Percentiles rank a stretch among this genome's conserved stretches.
Evolutionary conservation across 2,113 vertebrate species (phyloP).

Genomic region (Dinomys branickii): DNA sequence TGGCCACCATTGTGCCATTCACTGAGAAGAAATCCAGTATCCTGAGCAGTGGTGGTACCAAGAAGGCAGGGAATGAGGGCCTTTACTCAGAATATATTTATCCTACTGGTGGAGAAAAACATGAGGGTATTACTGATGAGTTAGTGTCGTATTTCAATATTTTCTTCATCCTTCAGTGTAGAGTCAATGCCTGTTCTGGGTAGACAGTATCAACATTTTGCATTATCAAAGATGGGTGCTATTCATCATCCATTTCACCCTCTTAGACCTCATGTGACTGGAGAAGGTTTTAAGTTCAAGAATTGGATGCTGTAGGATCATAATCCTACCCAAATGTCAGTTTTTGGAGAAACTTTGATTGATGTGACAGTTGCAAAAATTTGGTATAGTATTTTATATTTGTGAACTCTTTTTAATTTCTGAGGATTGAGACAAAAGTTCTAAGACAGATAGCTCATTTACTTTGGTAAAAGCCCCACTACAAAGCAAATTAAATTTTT

Average conservation of each 20-base stretch:
- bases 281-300: constrained; percentile 20
- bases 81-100: not conserved
- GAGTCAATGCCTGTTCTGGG: not conserved
- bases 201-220: not conserved
- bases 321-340: not conserved
- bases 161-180: not conserved
- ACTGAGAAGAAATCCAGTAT: not conserved
- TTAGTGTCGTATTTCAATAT: not conserved
- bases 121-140: not conserved
- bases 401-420: constrained; percentile 15
- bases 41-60: not conserved
- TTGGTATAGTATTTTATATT: not conserved
- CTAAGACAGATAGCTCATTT: not conserved
- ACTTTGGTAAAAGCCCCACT: not conserved
- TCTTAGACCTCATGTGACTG: constrained; percentile 4
- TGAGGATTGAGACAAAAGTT: not conserved
- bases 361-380: not conserved
- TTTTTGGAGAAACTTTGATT: not conserved
- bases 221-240: not conserved
- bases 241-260: not conserved
- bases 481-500: constrained; percentile 42
- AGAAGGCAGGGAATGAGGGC: not conserved
- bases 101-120: not conserved
- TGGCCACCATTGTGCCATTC: not conserved
- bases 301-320: not conserved